phyloP scores from a whole-genome alignment of 2,888 invertebrate genomes.

The Gortyna flavago region DNA sequence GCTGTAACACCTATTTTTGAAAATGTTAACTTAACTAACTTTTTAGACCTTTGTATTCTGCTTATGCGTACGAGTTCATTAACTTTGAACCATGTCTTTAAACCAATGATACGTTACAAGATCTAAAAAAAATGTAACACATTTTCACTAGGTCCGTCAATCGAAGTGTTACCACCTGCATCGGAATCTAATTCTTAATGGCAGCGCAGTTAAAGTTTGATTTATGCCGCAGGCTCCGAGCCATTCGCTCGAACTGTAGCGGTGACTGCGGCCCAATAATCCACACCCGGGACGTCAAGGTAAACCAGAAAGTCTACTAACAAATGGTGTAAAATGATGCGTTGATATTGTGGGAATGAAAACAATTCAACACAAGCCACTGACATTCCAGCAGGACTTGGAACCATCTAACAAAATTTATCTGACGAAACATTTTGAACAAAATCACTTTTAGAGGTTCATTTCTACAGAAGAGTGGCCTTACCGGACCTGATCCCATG shows the following conservation, averaged over 20 bases:
- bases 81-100: neutral
- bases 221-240: neutral
- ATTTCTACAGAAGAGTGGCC: neutral
- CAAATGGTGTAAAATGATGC: neutral
- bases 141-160: neutral
- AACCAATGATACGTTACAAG: neutral
- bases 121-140: neutral
- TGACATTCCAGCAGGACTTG: neutral
- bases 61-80: too few relatives aligned
- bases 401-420: neutral
- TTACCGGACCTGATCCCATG: neutral
- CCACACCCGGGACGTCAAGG: neutral
- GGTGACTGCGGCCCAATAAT: neutral
- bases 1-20: too few relatives aligned
- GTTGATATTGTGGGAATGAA: neutral
- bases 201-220: neutral
- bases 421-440: neutral
- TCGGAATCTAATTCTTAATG: neutral
- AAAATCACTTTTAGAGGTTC: neutral
- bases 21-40: too few relatives aligned
- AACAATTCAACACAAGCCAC: slow-evolving; percentile 14
- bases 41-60: too few relatives aligned
- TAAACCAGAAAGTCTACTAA: slow-evolving; percentile 3
- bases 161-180: slow-evolving; percentile 2
- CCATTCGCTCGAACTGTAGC: neutral